Percentiles rank a stretch among this genome's conserved stretches.
Evolutionary conservation across 2,113 vertebrate genomes (phyloP).

Genomic region (Puntigrus tetrazona): DNA sequence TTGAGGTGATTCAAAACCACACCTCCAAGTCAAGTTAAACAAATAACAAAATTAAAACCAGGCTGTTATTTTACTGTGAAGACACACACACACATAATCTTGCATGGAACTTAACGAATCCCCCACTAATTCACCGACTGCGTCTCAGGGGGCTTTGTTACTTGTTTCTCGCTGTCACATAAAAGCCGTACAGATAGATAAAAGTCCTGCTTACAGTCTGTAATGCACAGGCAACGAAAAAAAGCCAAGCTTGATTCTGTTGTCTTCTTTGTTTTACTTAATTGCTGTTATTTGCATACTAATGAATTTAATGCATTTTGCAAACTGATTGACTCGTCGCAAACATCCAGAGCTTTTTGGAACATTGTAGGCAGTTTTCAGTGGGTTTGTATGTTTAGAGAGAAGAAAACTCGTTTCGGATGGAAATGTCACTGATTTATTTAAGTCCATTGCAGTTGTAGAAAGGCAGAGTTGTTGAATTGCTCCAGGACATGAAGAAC

Average conservation of each 20-base stretch:
- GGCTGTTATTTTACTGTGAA: not conserved
- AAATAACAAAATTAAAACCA: not conserved
- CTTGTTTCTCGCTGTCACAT: not conserved
- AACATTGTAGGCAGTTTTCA: not conserved
- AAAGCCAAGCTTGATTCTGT: not conserved
- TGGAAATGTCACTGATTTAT: constrained; percentile 5
- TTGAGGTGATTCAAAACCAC: not conserved
- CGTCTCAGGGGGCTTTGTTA: constrained; percentile 27
- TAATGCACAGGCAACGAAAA: not conserved
- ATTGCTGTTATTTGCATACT: constrained; percentile 2
- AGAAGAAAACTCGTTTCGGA: not conserved
- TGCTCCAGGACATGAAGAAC: constrained; percentile 24
- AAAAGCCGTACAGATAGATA: not conserved
- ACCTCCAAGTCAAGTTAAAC: not conserved
- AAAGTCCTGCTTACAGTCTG: not conserved
- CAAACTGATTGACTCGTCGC: not conserved
- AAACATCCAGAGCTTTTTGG: not conserved
- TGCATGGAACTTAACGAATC: not conserved
- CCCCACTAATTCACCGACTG: not conserved
- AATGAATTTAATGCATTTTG: not conserved
- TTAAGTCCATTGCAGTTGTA: not conserved
- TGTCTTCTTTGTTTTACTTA: not conserved
- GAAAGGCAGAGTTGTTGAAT: not conserved
- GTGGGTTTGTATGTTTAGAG: not conserved
- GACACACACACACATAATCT: constrained; percentile 12